Conservation (phyloP, 2,113 vertebrate species). For the Hemiprocne comata region DNA sequence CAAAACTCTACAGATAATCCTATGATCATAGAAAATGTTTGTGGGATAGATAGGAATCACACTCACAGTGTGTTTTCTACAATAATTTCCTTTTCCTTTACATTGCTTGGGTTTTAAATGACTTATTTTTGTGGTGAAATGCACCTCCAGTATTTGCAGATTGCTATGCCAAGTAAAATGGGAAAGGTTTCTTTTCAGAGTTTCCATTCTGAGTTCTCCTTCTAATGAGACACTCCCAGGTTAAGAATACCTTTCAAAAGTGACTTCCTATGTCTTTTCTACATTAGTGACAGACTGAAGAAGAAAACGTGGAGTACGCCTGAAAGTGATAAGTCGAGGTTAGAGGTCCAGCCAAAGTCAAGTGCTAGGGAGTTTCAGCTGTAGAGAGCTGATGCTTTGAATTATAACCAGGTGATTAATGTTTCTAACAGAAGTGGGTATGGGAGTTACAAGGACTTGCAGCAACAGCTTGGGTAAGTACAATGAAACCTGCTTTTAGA, state of each 20-base stretch:
- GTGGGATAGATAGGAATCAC: not conserved
- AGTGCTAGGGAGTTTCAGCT: slow-evolving; percentile 64
- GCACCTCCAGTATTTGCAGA: not conserved
- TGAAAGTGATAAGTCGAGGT: slow-evolving; percentile 57
- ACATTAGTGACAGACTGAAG: not conserved
- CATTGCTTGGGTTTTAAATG: not conserved
- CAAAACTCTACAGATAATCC: not conserved
- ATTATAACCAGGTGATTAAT: slow-evolving; percentile 67
- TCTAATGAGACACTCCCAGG: slow-evolving; percentile 31
- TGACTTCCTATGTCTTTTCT: slow-evolving; percentile 12
- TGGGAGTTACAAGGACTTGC: slow-evolving; percentile 42
- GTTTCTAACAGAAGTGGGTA: slow-evolving; percentile 39
- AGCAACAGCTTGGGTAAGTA: slow-evolving; percentile 44
- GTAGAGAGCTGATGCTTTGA: slow-evolving; percentile 58
- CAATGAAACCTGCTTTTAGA: slow-evolving; percentile 49
- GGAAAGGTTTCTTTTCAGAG: not conserved
- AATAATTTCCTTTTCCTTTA: not conserved
- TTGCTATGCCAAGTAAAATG: not conserved
- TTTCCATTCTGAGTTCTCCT: not conserved
- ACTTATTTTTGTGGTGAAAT: not conserved
- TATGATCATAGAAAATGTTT: not conserved
- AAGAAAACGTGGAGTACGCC: slow-evolving; percentile 23
- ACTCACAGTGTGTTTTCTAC: not conserved
- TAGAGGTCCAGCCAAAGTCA: slow-evolving; percentile 67
- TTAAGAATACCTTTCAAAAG: slow-evolving; percentile 47